Percentiles rank a stretch among this genome's conserved stretches.
Evolutionary conservation across 2,113 vertebrate genomes (phyloP).

Genomic region (Thinocorus orbignyianus): DNA sequence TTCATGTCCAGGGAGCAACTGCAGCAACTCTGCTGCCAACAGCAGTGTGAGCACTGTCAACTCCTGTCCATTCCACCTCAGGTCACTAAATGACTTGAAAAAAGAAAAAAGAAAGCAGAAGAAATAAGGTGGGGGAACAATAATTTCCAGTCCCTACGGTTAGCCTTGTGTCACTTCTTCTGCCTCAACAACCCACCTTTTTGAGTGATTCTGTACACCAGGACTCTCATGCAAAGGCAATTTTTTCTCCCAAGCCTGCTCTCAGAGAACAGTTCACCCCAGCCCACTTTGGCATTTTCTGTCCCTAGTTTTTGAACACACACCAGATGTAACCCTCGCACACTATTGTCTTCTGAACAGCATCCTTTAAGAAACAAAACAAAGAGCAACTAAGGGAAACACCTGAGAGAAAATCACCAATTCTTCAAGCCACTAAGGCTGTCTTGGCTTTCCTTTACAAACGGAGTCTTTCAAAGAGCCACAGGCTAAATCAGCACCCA

Average conservation of each 20-base stretch:
- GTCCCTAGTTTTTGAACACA: constrained; percentile 27
- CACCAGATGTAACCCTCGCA: constrained; percentile 1
- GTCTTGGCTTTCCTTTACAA: background rate
- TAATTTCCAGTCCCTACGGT: constrained; percentile 13
- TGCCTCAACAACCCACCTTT: constrained; percentile 25
- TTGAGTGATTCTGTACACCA: background rate
- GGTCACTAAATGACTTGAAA: constrained; percentile 51
- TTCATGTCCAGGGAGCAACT: constrained; percentile 12
- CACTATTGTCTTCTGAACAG: background rate
- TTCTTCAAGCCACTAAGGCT: background rate
- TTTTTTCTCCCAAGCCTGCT: background rate
- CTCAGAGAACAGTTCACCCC: constrained; percentile 16
- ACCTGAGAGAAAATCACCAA: constrained; percentile 23
- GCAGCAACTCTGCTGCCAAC: constrained; percentile 47
- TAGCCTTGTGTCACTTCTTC: constrained; percentile 32
- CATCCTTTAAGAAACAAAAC: constrained; percentile 2
- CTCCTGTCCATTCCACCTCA: constrained; percentile 46
- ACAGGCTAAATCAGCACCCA: background rate
- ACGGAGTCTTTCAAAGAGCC: background rate
- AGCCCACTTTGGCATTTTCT: background rate
- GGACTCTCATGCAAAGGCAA: background rate
- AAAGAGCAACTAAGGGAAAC: background rate
- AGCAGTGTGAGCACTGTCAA: constrained; percentile 28
- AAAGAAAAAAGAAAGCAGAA: constrained; percentile 3
- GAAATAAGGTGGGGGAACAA: background rate